These are phyloP conservation scores for Halesus radiatus DNA, from an alignment of 1,140 invertebrate species.

Conservation along the genomic window DNA sequence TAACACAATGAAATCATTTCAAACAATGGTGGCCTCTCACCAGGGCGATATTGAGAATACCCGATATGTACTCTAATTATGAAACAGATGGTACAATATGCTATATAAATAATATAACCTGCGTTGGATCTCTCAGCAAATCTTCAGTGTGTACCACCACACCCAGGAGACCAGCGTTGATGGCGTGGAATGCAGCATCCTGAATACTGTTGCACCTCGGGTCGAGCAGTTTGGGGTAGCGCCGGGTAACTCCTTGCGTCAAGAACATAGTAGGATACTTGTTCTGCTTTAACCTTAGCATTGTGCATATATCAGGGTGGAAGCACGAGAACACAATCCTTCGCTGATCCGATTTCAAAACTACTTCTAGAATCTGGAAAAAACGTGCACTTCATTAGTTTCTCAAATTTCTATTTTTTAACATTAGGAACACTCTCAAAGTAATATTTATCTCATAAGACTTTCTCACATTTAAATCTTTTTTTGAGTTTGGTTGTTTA, in stretches of 20 bases:
- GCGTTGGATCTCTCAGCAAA: constrained; percentile 84
- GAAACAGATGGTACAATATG: background rate
- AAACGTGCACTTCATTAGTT: background rate
- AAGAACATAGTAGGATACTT: constrained; percentile 95
- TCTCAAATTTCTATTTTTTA: too few relatives aligned
- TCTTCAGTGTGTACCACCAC: constrained; percentile 94
- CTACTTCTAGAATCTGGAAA: constrained; percentile 78
- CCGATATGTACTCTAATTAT: too few relatives aligned
- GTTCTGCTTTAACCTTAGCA: constrained; percentile 94
- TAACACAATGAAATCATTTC: too few relatives aligned
- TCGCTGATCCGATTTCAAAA: constrained; percentile 82
- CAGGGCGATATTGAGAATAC: too few relatives aligned
- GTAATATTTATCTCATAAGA: too few relatives aligned
- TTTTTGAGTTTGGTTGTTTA: too few relatives aligned
- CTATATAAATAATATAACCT: constrained; percentile 65
- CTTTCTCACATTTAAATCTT: too few relatives aligned
- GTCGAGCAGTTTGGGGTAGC: constrained; percentile 88
- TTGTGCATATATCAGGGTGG: constrained; percentile 93
- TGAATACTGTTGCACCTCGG: constrained; percentile 85
- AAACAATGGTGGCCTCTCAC: too few relatives aligned
- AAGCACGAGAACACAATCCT: constrained; percentile 95
- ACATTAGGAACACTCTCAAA: too few relatives aligned
- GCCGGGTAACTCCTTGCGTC: constrained; percentile 86
- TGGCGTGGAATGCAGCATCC: constrained; percentile 86
- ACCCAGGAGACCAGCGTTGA: constrained; percentile 85